These are phyloP conservation scores for Trogon melanurus DNA, from an alignment of 2,113 vertebrate species.

Conservation along the genomic window DNA sequence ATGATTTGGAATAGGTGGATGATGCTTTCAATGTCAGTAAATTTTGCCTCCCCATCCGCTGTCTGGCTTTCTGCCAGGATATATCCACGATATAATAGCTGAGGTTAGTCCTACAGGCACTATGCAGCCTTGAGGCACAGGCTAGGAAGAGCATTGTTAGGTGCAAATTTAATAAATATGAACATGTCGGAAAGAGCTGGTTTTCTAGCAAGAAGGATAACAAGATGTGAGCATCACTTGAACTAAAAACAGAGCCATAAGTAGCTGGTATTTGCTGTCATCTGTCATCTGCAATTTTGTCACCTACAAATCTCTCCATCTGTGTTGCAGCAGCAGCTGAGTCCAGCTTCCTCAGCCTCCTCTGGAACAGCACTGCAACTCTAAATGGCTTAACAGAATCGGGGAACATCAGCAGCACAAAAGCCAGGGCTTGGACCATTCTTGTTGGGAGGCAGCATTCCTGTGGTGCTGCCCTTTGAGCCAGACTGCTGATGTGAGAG, in stretches of 20 bases:
- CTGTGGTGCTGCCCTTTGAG: accelerated
- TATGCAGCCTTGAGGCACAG: background rate
- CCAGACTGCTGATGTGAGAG: background rate
- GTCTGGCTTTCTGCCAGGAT: background rate
- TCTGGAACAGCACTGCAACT: background rate
- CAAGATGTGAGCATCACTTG: background rate
- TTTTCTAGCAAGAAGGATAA: background rate
- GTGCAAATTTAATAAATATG: background rate
- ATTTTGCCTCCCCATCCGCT: background rate
- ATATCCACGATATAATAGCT: accelerated
- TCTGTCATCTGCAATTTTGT: background rate
- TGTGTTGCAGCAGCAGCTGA: background rate
- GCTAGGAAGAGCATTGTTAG: background rate
- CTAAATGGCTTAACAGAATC: background rate
- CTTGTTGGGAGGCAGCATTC: background rate
- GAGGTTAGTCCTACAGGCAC: background rate
- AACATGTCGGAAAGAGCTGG: background rate
- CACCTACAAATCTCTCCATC: background rate
- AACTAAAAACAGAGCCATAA: background rate
- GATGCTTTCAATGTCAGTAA: background rate
- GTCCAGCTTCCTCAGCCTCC: background rate
- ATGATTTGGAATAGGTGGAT: background rate
- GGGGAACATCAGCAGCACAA: background rate
- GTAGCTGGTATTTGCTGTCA: background rate
- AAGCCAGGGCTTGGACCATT: background rate